Evolutionary conservation across 2,797 vertebrate species (phyloP).

Genomic region (Lepidocolaptes lacrymiger): DNA sequence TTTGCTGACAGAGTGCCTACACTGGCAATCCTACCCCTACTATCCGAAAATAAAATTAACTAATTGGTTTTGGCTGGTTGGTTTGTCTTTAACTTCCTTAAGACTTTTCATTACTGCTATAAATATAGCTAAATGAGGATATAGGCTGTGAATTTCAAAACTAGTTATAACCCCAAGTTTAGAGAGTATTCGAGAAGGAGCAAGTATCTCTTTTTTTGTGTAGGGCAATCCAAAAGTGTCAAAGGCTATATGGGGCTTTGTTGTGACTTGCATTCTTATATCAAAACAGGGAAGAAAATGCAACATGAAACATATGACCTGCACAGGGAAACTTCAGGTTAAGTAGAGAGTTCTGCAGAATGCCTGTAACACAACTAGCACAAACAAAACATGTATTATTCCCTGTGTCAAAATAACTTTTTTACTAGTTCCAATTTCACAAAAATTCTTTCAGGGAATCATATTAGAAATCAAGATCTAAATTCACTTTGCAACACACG

Average conservation of each 20-base stretch:
- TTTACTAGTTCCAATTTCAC: neutral
- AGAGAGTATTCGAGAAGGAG: neutral
- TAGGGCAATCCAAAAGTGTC: neutral
- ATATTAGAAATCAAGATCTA: neutral
- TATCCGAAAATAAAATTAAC: neutral
- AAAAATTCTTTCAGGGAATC: neutral
- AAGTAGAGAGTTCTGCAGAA: neutral
- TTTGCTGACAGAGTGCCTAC: neutral
- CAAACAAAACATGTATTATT: neutral
- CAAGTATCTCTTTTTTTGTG: neutral
- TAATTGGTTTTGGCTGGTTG: neutral
- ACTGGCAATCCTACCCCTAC: neutral
- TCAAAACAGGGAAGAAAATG: neutral
- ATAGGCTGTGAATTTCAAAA: neutral
- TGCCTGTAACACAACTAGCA: neutral
- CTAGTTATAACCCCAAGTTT: neutral
- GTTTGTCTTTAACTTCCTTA: neutral
- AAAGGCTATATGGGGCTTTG: neutral
- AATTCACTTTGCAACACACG: neutral
- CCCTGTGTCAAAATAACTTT: neutral
- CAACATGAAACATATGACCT: neutral
- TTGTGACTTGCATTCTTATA: neutral
- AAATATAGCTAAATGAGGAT: neutral
- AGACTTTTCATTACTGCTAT: neutral
- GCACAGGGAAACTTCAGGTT: neutral